Percentiles rank a stretch among this genome's conserved stretches.
phyloP scores from a whole-genome alignment of 2,888 invertebrate species.

The Orchesellides sinensis region DNA sequence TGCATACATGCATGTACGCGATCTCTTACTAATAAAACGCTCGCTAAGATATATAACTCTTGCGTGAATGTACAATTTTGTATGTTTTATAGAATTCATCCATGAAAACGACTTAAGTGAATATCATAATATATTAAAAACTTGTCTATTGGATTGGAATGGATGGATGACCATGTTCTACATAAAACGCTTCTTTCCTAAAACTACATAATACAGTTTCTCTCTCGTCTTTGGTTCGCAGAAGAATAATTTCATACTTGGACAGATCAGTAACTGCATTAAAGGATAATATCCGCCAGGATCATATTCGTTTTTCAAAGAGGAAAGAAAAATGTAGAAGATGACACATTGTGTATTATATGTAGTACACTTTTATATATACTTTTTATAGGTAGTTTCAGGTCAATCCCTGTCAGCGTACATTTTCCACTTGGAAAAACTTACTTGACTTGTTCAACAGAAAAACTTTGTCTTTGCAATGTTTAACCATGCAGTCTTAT shows the following conservation, averaged over 20 bases:
- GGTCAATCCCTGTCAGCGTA: constrained; percentile 66
- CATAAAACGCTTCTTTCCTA: neutral
- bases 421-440: constrained; percentile 62
- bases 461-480: too few relatives aligned
- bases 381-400: constrained; percentile 19
- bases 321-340: neutral
- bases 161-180: constrained; percentile 8
- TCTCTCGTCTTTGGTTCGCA: neutral
- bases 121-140: neutral
- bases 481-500: too few relatives aligned
- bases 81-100: neutral
- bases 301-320: constrained; percentile 25
- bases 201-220: neutral
- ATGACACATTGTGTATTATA: neutral
- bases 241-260: constrained; percentile 42
- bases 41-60: too few relatives aligned
- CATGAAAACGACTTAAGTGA: neutral
- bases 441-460: too few relatives aligned
- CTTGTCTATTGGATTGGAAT: neutral
- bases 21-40: constrained; percentile 30
- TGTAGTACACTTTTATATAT: neutral
- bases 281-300: constrained; percentile 48
- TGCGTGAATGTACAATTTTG: too few relatives aligned
- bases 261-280: constrained; percentile 56
- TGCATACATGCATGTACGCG: constrained; percentile 24